Base-by-base conservation (phyloP, 1,140 invertebrate species). In the Drosophila ercepeae region DNA sequence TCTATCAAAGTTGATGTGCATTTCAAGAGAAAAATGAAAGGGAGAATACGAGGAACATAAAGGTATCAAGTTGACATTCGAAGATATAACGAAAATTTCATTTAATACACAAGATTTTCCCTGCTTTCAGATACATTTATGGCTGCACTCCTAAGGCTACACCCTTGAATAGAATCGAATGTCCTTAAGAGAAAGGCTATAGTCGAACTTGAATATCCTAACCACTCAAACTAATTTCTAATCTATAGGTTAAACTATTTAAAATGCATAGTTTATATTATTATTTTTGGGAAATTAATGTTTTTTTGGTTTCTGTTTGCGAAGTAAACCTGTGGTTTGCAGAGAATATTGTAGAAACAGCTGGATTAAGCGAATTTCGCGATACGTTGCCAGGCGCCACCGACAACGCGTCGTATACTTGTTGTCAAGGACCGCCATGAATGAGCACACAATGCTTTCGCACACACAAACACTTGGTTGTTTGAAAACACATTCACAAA, bases 1-100 rank as follows among this genome's bases (percentile, higher is more conserved):
- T 94, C 96, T 96, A 93, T 53, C 13, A 1, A 36, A 92, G 93
- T 83, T 34, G 42, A 54, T 41, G 50, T 45, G 46, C 52, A 55
- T 51, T 64, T 21, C 51, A 49, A 25, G 11, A 46, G 18, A 32
- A 19, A 5, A 21, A 57, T 45, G 21, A 51, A 39, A 51, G 21
- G 16, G 21, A 21, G 4, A 4, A 21, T 21, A 21, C 21, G 21
- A 21, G 4, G 2, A 21, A 4, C 2, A 21, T 14, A 27, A 50
- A 18, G 49, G 32, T 51, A 27, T 72, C 42, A 18, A 54, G 42
- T 8, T 61, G 25, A 51, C 61, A 67, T 50, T 34, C 50, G 61
- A 32, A 63, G 29, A 60, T 18, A 50, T 34, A 51, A 23, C 39
- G 41, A 51, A 50, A 50, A 63, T 52, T 67, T 67, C 16, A 67